Conservation (phyloP, 2,888 invertebrate genomes). For the Didymodactylos carnosus region DNA sequence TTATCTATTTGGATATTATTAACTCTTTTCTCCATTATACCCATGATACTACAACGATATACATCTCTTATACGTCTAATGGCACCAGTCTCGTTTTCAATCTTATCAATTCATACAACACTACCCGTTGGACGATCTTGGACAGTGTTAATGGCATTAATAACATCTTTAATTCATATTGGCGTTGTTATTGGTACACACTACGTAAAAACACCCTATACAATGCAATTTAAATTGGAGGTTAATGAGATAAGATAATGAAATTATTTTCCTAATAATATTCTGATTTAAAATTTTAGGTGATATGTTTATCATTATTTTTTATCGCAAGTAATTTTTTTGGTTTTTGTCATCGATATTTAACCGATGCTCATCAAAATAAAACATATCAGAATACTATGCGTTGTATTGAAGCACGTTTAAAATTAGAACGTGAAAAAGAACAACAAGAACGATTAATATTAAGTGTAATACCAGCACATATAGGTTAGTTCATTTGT, state of each 20-base stretch:
- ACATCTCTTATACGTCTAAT: not conserved
- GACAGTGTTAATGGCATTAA: not conserved
- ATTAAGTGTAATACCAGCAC: constrained; percentile 77
- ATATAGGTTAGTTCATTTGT: constrained; percentile 39
- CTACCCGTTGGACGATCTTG: not conserved
- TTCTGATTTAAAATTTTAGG: constrained; percentile 45
- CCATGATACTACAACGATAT: not conserved
- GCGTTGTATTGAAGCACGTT: constrained; percentile 69
- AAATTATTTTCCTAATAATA: constrained; percentile 35
- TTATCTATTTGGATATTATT: not conserved
- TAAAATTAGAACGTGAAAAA: constrained; percentile 72
- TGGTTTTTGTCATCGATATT: constrained; percentile 65
- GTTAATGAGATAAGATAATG: not conserved
- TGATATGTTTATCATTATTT: constrained; percentile 55
- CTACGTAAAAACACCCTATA: not conserved
- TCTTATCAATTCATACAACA: not conserved
- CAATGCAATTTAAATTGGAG: not conserved
- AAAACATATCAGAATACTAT: constrained; percentile 71
- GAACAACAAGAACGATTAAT: constrained; percentile 77
- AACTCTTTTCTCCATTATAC: not conserved
- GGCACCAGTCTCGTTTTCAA: not conserved
- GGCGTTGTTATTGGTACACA: not conserved
- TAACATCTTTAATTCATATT: not conserved
- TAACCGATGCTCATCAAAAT: constrained; percentile 65
- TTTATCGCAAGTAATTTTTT: constrained; percentile 57